phyloP scores from a whole-genome alignment of 2,888 invertebrate genomes.

The Acrobasis repandana region DNA sequence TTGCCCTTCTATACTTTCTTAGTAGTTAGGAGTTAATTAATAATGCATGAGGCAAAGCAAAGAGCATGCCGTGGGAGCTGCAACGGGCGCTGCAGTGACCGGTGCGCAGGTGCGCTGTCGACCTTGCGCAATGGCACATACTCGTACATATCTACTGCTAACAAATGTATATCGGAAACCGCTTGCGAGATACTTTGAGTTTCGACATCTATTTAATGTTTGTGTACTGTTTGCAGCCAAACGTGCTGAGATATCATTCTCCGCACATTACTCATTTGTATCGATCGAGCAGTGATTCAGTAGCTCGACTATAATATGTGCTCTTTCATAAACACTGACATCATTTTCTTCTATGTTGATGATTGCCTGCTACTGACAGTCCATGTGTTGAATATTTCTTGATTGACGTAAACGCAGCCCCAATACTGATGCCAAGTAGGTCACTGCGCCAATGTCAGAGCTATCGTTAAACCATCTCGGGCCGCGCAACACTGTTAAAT shows the following conservation, averaged over 20 bases:
- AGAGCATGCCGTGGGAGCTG: slow-evolving; percentile 61
- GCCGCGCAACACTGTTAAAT: slow-evolving; percentile 47
- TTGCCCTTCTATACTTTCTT: slow-evolving; percentile 50
- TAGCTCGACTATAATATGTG: slow-evolving; percentile 37
- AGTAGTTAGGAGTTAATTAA: slow-evolving; percentile 50
- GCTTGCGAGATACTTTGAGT: slow-evolving; percentile 69
- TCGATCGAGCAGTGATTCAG: slow-evolving; percentile 42
- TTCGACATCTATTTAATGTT: slow-evolving; percentile 58
- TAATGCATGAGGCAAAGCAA: slow-evolving; percentile 50
- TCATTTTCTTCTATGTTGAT: slow-evolving; percentile 40
- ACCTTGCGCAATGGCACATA: slow-evolving; percentile 77
- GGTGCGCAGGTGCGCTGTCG: slow-evolving; percentile 67
- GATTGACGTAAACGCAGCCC: slow-evolving; percentile 65
- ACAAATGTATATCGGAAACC: slow-evolving; percentile 70
- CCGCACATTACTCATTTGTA: slow-evolving; percentile 30
- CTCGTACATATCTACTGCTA: slow-evolving; percentile 58
- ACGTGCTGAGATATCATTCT: slow-evolving; percentile 51
- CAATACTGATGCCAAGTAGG: slow-evolving; percentile 67
- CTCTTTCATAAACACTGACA: slow-evolving; percentile 54
- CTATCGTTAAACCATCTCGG: slow-evolving; percentile 58
- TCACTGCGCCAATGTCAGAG: slow-evolving; percentile 76
- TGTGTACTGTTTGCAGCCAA: slow-evolving; percentile 44
- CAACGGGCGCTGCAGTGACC: slow-evolving; percentile 63
- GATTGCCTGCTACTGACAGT: slow-evolving; percentile 39
- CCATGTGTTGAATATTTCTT: slow-evolving; percentile 53